Percentiles rank a stretch among this genome's conserved stretches.
phyloP scores from a whole-genome alignment of 2,113 vertebrate genomes.

The Anas platyrhynchos region DNA sequence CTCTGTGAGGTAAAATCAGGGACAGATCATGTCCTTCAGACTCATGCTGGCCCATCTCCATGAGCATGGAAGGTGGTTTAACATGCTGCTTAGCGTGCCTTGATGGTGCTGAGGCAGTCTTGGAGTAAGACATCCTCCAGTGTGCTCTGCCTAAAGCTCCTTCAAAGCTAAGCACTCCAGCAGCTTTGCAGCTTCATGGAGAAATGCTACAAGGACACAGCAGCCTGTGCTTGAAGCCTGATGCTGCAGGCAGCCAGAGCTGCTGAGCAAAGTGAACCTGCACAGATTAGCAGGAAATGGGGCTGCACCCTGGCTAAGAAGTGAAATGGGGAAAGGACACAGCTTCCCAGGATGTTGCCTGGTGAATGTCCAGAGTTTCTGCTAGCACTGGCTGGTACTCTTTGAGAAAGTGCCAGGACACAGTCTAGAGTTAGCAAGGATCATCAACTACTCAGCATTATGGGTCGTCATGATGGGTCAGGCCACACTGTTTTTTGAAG shows the following conservation, averaged over 20 bases:
- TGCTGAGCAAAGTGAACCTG: neutral
- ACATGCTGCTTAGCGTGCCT: too few species aligned
- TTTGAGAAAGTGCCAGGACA: neutral
- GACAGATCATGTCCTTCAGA: too few species aligned
- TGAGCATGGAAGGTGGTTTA: too few species aligned
- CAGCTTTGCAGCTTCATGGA: neutral
- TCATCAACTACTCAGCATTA: neutral
- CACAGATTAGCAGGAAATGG: fast-evolving
- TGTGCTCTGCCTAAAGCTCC: neutral
- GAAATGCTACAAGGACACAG: neutral
- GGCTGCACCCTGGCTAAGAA: neutral
- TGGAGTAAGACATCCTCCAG: neutral
- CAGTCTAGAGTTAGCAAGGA: neutral
- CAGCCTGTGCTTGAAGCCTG: neutral
- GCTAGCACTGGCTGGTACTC: neutral
- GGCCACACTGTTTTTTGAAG: neutral
- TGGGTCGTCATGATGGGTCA: neutral
- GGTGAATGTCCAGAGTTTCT: neutral
- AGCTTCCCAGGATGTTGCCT: neutral
- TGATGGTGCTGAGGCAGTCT: neutral
- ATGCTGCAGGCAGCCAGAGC: neutral
- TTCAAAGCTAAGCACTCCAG: neutral
- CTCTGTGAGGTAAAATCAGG: too few species aligned
- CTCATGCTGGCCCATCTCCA: too few species aligned
- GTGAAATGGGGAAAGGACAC: neutral